Evolutionary conservation across 2,797 vertebrate species (phyloP).

Genomic region (Emys orbicularis): DNA sequence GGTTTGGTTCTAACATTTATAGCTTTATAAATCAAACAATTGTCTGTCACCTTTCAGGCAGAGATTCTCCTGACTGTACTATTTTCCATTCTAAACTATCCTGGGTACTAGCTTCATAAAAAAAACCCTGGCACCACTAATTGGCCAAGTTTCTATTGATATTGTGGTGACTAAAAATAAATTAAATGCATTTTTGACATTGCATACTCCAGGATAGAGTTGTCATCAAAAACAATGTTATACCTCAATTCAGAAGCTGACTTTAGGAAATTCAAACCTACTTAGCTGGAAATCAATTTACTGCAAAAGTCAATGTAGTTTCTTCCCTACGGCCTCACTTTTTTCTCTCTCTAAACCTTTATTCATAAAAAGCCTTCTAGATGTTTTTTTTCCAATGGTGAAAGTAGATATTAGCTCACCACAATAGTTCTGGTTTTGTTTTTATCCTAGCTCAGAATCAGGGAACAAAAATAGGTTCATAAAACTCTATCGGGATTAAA

Average conservation of each 20-base stretch:
- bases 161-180: not conserved
- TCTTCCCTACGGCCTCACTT: not conserved
- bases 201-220: not conserved
- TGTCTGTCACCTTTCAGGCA: not conserved
- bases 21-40: not conserved
- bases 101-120: not conserved
- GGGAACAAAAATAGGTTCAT: not conserved
- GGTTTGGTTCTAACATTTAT: not conserved
- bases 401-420: slow-evolving; percentile 15
- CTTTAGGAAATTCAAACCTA: not conserved
- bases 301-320: slow-evolving; percentile 14
- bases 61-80: not conserved
- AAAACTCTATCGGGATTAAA: slow-evolving; percentile 1
- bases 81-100: not conserved
- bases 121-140: not conserved
- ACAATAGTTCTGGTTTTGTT: not conserved
- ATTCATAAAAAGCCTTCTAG: not conserved
- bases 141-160: not conserved
- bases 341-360: not conserved
- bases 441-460: not conserved
- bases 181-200: not conserved
- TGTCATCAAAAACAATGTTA: not conserved
- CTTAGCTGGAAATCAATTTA: not conserved
- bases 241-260: not conserved
- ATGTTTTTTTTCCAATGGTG: not conserved